Evolutionary conservation across 1,140 invertebrate species (phyloP).

Genomic region (silkworm (Bombyx mori)): DNA sequence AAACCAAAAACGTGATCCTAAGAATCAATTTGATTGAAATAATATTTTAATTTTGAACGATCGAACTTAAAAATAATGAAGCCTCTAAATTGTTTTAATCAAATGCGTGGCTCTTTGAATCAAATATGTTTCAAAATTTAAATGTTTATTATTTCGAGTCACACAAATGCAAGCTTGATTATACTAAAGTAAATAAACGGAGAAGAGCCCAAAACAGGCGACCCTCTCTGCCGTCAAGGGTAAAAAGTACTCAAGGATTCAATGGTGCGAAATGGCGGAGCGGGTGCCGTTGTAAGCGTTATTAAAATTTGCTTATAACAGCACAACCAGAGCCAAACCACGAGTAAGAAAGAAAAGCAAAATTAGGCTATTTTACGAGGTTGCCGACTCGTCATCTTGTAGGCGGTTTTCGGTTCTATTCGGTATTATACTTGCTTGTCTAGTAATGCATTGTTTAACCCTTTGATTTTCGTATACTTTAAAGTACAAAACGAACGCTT

Average conservation of each 20-base stretch:
- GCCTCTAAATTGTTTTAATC: too few species aligned
- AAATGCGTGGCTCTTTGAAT: too few species aligned
- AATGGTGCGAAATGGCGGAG: constrained; percentile 33
- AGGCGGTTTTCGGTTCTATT: not conserved
- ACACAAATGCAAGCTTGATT: not conserved
- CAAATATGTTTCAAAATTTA: too few species aligned
- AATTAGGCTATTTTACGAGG: constrained; percentile 38
- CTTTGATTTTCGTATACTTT: too few species aligned
- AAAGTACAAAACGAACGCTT: too few species aligned
- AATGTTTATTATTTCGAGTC: too few species aligned
- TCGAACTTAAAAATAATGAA: too few species aligned
- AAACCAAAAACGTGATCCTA: too few species aligned
- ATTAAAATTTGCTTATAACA: constrained; percentile 41
- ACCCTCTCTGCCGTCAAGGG: constrained; percentile 14
- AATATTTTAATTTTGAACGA: too few species aligned
- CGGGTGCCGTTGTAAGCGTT: constrained; percentile 31
- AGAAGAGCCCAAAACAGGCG: constrained; percentile 16
- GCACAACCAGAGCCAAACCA: constrained; percentile 25
- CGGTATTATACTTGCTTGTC: too few species aligned
- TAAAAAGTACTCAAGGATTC: constrained; percentile 31
- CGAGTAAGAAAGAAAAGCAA: constrained; percentile 32
- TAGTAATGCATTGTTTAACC: too few species aligned
- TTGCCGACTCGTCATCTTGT: constrained; percentile 23
- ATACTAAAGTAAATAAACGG: constrained; percentile 3
- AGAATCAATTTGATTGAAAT: too few species aligned